Evolutionary conservation across 1,140 invertebrate genomes (phyloP), one percentile per base, ranked within the genome.

Genomic region (Dolichoris vasculosae): DNA sequence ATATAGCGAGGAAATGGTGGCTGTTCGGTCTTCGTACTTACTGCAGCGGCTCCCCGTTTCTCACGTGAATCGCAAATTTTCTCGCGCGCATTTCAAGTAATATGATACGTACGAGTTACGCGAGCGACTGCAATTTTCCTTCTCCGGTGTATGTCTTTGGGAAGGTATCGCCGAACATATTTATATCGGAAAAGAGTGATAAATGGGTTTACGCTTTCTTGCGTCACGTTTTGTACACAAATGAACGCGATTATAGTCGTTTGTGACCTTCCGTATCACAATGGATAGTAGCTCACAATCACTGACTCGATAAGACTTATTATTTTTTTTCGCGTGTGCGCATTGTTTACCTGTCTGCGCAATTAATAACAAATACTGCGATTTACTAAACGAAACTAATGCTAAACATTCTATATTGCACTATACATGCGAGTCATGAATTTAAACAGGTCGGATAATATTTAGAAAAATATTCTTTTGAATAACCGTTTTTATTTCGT

Each of bases 151-250:
- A 51, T 51, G 51, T 9, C 15, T n/a, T 82, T 30, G 35, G 46
- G 35, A 67, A 64, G 32, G 17, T 30, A 46, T 51, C 38, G 48
- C 48, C 32, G 40, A 59, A 26, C 55, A 59, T 26, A 59, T 59
- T 59, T 59, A 59, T 59, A 59, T 26, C 55, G 55, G 23, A 59
- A 59, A 59, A n/a, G 55, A 46, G 38, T 35, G 75, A 83, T 83
- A 17, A 75, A 76, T 76, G 82, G 6, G 11, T 76, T 64, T 64
- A 59, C 46, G 59, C 55, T 84, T 84, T 84, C 75, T 77, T 67
- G 38, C 17, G 26, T 77, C 67, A 26, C 32, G 38, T 26, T 69
- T 20, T 20, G 23, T 8, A 43, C 40, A 43, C 38, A 73, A 73
- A 35, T 20, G 7, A n/a, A 43, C 32, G n/a, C 23, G n/a, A n/a